These are phyloP conservation scores for Tortricodes alternella DNA, from an alignment of 2,888 invertebrate genomes.

Conservation along the genomic window DNA sequence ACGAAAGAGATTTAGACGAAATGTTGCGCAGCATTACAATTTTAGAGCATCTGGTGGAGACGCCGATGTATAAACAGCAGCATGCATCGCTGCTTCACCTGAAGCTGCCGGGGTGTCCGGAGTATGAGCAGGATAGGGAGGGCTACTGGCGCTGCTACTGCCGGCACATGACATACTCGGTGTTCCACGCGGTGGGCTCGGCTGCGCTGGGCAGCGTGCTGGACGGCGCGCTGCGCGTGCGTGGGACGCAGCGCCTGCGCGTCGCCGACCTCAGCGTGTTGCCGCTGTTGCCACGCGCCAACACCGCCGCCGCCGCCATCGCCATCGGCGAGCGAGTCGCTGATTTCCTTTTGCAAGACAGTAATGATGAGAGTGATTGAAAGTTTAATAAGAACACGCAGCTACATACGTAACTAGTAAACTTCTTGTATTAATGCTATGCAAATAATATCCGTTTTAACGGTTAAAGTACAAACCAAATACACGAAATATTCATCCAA, in stretches of 20 bases:
- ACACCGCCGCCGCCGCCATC: constrained; percentile 54
- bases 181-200: constrained; percentile 58
- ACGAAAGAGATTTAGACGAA: constrained; percentile 49
- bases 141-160: constrained; percentile 61
- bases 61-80: constrained; percentile 36
- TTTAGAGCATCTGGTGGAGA: constrained; percentile 47
- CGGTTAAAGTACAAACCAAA: background rate
- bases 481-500: background rate
- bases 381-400: too few species aligned
- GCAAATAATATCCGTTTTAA: background rate
- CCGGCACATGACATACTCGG: constrained; percentile 56
- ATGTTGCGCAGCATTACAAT: constrained; percentile 49
- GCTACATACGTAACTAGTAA: too few species aligned
- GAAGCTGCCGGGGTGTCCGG: constrained; percentile 48
- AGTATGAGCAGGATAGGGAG: constrained; percentile 18
- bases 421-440: too few species aligned
- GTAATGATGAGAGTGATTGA: background rate
- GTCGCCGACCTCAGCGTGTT: constrained; percentile 54
- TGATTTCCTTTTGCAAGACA: constrained; percentile 45
- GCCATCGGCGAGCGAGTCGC: constrained; percentile 58
- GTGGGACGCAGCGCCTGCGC: constrained; percentile 47
- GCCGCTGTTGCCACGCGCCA: constrained; percentile 50
- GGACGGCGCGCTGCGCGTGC: constrained; percentile 53
- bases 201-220: constrained; percentile 52
- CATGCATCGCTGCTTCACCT: constrained; percentile 46